These are phyloP conservation scores for Myotis vivesi DNA, from an alignment of 2,797 vertebrate species.

Conservation along the genomic window DNA sequence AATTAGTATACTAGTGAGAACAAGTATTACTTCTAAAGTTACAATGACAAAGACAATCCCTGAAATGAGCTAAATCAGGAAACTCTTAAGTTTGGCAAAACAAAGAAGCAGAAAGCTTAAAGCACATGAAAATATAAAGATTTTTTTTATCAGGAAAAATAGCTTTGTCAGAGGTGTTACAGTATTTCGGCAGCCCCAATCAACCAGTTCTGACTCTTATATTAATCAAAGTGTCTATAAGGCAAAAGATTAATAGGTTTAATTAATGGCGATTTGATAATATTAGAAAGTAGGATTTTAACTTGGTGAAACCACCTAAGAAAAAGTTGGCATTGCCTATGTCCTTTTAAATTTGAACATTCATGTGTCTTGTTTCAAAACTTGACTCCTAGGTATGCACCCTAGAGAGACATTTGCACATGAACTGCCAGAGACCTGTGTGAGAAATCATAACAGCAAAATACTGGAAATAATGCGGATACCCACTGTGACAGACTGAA, in stretches of 20 bases:
- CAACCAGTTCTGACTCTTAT: not conserved
- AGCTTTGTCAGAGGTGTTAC: not conserved
- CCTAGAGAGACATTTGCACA: not conserved
- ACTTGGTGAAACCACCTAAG: not conserved
- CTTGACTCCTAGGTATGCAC: not conserved
- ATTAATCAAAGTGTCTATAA: not conserved
- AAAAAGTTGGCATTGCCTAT: not conserved
- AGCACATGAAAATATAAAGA: not conserved
- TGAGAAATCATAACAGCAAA: not conserved
- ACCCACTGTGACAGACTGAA: not conserved
- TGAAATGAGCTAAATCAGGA: not conserved
- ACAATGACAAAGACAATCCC: not conserved
- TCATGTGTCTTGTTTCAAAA: not conserved
- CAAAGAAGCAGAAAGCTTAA: constrained; percentile 6
- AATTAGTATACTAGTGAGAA: not conserved
- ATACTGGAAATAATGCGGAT: not conserved
- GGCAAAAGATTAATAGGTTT: not conserved
- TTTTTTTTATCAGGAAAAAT: not conserved
- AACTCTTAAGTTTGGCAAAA: not conserved
- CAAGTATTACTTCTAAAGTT: not conserved
- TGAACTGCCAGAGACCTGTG: not conserved
- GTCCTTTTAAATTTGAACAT: not conserved
- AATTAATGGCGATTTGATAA: not conserved
- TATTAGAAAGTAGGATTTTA: not conserved
- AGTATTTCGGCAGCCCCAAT: not conserved